Evolutionary conservation across 2,113 vertebrate genomes (phyloP).

Genomic region (Semnornis frantzii): DNA sequence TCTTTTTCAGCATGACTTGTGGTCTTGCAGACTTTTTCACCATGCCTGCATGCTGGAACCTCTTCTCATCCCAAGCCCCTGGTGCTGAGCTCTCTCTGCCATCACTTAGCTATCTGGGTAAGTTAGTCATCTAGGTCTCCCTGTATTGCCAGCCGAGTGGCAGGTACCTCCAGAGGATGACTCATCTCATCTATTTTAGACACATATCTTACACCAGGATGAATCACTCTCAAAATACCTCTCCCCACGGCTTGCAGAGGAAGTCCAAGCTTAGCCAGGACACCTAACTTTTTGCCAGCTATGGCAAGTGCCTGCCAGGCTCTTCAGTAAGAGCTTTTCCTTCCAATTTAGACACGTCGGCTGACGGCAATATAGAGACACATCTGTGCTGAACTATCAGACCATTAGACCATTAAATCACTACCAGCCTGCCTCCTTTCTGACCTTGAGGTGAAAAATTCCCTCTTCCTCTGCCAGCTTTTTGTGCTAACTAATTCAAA

Average conservation of each 20-base stretch:
- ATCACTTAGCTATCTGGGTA: slow-evolving; percentile 11
- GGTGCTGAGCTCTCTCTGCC: not conserved
- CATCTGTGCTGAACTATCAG: not conserved
- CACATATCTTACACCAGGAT: slow-evolving; percentile 7
- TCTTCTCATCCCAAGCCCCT: not conserved
- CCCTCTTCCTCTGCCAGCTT: not conserved
- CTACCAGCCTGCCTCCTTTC: not conserved
- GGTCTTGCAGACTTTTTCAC: not conserved
- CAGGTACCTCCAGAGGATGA: slow-evolving; percentile 61
- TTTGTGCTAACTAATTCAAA: not conserved
- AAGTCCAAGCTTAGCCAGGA: slow-evolving; percentile 12
- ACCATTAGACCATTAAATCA: not conserved
- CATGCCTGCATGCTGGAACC: not conserved
- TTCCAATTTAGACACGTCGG: not conserved
- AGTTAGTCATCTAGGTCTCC: slow-evolving; percentile 63
- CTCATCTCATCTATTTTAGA: slow-evolving; percentile 62
- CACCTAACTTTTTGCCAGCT: not conserved
- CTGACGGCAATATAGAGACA: not conserved
- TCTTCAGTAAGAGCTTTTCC: not conserved
- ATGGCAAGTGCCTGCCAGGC: not conserved
- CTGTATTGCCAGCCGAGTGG: slow-evolving; percentile 39
- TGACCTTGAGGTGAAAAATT: slow-evolving; percentile 15
- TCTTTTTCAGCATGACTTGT: not conserved
- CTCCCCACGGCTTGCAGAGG: not conserved
- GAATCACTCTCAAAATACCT: slow-evolving; percentile 55